Percentiles rank a stretch among this genome's conserved stretches.
Evolutionary conservation across 2,797 vertebrate genomes (phyloP).

Genomic region (Meriones psammophilus): DNA sequence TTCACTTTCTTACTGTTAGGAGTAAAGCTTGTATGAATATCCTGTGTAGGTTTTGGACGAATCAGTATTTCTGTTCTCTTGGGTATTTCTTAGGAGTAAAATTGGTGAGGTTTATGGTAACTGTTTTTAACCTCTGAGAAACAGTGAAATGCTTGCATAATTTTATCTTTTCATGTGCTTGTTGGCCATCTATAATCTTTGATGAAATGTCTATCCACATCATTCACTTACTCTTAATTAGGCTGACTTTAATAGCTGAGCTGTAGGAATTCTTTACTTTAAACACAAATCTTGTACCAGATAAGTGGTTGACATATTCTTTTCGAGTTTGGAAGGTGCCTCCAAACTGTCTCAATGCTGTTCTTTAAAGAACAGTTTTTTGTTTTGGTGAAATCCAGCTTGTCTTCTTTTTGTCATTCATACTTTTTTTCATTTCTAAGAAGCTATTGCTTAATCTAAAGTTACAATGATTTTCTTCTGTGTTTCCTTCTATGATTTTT

Average conservation of each 20-base stretch:
- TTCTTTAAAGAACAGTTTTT: slow-evolving; percentile 28
- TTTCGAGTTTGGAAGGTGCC: not conserved
- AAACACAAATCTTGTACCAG: not conserved
- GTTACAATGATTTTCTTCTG: not conserved
- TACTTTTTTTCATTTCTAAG: slow-evolving; percentile 9
- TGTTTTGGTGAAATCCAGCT: slow-evolving; percentile 4
- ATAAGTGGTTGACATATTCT: not conserved
- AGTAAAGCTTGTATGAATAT: slow-evolving; percentile 1
- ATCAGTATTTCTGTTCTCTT: slow-evolving; percentile 49
- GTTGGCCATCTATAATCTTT: not conserved
- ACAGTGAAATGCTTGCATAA: not conserved
- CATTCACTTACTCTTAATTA: not conserved
- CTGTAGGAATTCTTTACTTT: not conserved
- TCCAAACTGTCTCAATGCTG: not conserved
- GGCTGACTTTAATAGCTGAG: not conserved
- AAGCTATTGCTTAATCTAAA: slow-evolving; percentile 6
- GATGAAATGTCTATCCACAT: slow-evolving; percentile 33
- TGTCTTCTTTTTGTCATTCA: not conserved
- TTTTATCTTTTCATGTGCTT: slow-evolving; percentile 4
- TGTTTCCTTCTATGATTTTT: slow-evolving; percentile 37
- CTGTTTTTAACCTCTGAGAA: slow-evolving; percentile 29
- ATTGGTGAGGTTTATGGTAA: not conserved
- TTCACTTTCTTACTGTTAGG: not conserved
- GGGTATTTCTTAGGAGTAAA: not conserved
- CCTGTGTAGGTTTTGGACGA: not conserved